A percentile compares a stretch with the other conserved stretches of the same genome.
These are phyloP conservation scores for Myrmecobius fasciatus DNA, from an alignment of 2,113 vertebrate genomes.

Conservation along the genomic window DNA sequence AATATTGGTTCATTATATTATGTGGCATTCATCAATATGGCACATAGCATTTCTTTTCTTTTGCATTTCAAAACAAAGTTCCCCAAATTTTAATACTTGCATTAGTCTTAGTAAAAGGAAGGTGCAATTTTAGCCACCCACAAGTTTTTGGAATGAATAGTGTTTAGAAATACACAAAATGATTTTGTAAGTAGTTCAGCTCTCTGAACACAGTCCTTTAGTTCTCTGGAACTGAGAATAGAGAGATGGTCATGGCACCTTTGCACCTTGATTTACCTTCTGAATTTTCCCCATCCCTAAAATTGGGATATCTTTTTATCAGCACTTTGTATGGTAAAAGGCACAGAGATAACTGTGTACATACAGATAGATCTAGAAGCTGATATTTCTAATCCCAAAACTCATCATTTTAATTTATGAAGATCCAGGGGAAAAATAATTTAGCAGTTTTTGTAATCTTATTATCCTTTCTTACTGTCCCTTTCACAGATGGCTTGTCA, in stretches of 20 bases:
- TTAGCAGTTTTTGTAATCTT: background rate
- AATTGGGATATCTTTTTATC: background rate
- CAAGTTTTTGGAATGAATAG: background rate
- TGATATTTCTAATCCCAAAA: background rate
- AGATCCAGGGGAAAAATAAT: background rate
- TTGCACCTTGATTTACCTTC: background rate
- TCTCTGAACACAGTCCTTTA: background rate
- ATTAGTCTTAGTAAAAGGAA: background rate
- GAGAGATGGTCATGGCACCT: background rate
- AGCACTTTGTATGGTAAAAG: background rate
- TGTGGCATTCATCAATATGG: background rate
- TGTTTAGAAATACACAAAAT: background rate
- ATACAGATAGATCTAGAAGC: background rate
- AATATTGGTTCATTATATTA: background rate
- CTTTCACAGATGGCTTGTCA: background rate
- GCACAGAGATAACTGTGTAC: background rate
- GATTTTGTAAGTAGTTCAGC: background rate
- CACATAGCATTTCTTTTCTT: background rate
- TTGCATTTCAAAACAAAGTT: constrained; percentile 16
- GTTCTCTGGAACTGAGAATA: background rate
- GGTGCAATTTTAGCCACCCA: background rate
- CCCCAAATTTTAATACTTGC: background rate
- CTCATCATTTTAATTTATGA: background rate
- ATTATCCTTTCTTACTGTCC: background rate
- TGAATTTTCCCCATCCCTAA: background rate